These are phyloP conservation scores for Eptatretus atami DNA, from an alignment of 2,797 vertebrate species.

Conservation along the genomic window DNA sequence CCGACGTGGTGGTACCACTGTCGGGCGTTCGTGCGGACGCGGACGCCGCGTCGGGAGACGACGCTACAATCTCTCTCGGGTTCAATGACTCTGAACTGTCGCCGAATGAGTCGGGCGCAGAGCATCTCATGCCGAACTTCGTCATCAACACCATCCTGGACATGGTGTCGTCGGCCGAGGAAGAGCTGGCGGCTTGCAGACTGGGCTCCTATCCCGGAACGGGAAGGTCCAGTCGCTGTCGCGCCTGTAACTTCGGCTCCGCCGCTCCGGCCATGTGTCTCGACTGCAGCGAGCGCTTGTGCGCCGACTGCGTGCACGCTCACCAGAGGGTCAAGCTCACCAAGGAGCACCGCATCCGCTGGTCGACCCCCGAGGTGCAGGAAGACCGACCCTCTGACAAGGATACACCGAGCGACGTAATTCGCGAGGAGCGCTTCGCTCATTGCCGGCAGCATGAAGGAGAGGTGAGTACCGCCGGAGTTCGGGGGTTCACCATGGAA, in stretches of 20 bases:
- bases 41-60: no score
- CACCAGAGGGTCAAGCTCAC: constrained; percentile 61
- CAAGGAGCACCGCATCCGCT: constrained; percentile 29
- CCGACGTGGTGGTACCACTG: no score
- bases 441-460: background rate
- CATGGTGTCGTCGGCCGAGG: background rate
- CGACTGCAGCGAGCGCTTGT: constrained; percentile 66
- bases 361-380: background rate
- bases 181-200: background rate
- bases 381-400: background rate
- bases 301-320: constrained; percentile 55
- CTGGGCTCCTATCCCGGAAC: background rate
- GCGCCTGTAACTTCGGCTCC: background rate
- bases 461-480: background rate
- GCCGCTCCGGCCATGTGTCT: constrained; percentile 18
- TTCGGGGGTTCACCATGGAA: no score
- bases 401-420: background rate
- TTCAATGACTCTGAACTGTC: background rate
- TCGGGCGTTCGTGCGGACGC: no score
- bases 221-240: background rate
- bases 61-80: no score
- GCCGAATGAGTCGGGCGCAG: background rate
- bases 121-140: background rate
- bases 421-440: background rate
- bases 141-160: background rate